Percentiles rank a stretch among this genome's conserved stretches.
These are phyloP conservation scores for Artemia sp. DNA, from an alignment of 2,888 invertebrate species.

Conservation along the genomic window DNA sequence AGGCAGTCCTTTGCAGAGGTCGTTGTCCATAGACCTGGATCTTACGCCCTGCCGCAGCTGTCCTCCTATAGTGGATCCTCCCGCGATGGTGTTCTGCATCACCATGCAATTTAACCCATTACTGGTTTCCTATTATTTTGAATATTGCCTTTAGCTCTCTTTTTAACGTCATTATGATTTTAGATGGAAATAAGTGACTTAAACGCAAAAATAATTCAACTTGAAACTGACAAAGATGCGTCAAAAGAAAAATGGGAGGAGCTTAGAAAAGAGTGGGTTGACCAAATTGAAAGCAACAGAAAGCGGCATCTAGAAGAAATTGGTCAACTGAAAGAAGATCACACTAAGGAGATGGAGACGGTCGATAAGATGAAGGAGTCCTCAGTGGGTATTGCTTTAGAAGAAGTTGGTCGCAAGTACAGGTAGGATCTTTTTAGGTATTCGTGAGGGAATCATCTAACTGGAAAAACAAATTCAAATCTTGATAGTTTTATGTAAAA, in stretches of 20 bases:
- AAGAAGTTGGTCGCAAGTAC: neutral
- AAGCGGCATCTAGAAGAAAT: conserved; percentile 22
- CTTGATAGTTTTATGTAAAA: neutral
- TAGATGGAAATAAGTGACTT: neutral
- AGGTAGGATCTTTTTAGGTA: neutral
- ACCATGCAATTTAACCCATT: too few species aligned
- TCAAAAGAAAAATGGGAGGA: conserved; percentile 27
- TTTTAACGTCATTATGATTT: neutral
- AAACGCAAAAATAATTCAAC: neutral
- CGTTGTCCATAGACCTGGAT: too few species aligned
- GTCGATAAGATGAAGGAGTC: neutral
- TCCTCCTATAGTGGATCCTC: too few species aligned
- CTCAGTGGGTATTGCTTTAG: neutral
- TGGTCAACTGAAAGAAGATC: conserved; percentile 15
- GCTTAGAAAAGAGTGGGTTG: conserved; percentile 23
- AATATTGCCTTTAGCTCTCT: too few species aligned
- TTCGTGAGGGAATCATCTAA: too few species aligned
- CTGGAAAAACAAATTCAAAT: neutral
- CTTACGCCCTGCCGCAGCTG: too few species aligned
- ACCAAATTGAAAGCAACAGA: conserved; percentile 22
- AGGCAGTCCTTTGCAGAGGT: too few species aligned
- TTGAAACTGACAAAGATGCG: neutral
- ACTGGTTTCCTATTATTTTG: too few species aligned
- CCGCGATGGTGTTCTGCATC: too few species aligned
- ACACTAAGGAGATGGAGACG: neutral